phyloP scores from a whole-genome alignment of 2,888 invertebrate species.

The Hypolimnas misippus region DNA sequence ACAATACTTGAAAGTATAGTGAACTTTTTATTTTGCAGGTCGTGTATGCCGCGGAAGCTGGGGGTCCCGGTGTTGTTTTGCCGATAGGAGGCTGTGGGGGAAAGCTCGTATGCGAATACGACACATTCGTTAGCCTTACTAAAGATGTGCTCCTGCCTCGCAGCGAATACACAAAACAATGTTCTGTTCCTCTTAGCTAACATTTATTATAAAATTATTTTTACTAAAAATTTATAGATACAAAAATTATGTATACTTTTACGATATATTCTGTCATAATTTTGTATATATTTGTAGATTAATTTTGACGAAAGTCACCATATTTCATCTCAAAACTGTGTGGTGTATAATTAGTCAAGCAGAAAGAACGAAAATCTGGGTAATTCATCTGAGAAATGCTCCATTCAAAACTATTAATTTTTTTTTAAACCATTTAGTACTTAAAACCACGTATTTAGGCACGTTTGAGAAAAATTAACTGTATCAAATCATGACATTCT shows the following conservation, averaged over 20 bases:
- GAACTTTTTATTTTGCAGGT: conserved; percentile 61
- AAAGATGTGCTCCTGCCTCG: conserved; percentile 55
- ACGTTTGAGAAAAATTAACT: no score
- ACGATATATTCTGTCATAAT: not conserved
- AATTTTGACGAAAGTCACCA: no score
- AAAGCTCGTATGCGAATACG: conserved; percentile 72
- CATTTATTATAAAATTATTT: not conserved
- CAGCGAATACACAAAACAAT: conserved; percentile 47
- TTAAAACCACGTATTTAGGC: no score
- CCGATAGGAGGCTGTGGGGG: conserved; percentile 74
- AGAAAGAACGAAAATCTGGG: not conserved
- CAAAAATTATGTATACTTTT: not conserved
- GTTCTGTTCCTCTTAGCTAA: conserved; percentile 40
- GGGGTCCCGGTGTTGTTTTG: conserved; percentile 60
- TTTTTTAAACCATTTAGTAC: not conserved
- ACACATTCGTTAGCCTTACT: conserved; percentile 69
- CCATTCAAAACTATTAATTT: not conserved
- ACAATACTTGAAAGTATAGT: not conserved
- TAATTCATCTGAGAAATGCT: not conserved
- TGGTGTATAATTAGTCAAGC: not conserved
- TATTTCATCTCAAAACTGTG: not conserved
- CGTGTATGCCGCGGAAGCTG: conserved; percentile 67
- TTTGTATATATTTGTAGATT: no score
- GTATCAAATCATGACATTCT: no score
- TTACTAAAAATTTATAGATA: not conserved